Evolutionary conservation across 1,140 invertebrate genomes (phyloP).

Genomic region (Heliconius melpomene): DNA sequence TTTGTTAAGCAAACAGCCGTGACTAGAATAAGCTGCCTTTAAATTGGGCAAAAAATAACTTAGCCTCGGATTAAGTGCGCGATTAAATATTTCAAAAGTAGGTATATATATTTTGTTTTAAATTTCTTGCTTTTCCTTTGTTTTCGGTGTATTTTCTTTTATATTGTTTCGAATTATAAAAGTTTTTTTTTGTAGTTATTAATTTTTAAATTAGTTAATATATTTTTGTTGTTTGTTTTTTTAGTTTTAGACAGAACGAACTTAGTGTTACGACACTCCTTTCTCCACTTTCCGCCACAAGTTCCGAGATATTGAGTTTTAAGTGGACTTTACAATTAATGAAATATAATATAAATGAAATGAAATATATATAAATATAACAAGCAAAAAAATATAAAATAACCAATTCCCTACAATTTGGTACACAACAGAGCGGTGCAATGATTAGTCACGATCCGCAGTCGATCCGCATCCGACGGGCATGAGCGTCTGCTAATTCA

Average conservation of each 20-base stretch:
- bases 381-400: background rate
- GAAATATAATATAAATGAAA: no score
- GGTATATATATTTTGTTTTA: background rate
- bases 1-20: constrained; percentile 37
- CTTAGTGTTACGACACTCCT: no score
- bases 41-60: constrained; percentile 22
- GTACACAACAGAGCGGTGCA: constrained; percentile 1
- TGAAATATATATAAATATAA: no score
- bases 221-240: background rate
- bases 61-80: constrained; percentile 1
- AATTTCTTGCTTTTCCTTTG: background rate
- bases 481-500: constrained; percentile 14
- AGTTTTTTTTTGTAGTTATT: background rate
- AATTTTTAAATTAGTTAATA: no score
- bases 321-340: no score
- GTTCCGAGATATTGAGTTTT: no score
- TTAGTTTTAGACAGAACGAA: background rate
- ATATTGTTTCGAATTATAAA: background rate
- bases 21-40: constrained; percentile 40
- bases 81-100: constrained; percentile 9
- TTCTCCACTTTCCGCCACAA: no score
- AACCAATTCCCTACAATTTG: background rate
- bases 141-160: background rate
- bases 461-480: constrained; percentile 5
- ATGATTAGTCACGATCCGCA: constrained; percentile 14